These are phyloP conservation scores for Trachops cirrhosus DNA, from an alignment of 2,797 vertebrate species.

Conservation along the genomic window DNA sequence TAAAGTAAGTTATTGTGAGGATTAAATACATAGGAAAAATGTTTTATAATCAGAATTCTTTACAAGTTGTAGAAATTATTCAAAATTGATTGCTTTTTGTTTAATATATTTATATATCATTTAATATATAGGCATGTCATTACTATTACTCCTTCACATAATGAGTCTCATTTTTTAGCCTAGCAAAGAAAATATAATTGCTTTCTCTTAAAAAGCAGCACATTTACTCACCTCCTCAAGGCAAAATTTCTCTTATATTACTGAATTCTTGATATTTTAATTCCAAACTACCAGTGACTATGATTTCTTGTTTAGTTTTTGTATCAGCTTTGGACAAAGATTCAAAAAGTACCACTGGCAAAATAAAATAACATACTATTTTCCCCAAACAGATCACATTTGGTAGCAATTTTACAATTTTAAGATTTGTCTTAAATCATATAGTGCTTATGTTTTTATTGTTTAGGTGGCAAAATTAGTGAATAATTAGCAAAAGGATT, in stretches of 20 bases:
- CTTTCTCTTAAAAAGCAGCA: neutral
- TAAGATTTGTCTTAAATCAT: slow-evolving; percentile 5
- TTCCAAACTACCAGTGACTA: neutral
- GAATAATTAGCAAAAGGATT: neutral
- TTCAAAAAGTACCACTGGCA: neutral
- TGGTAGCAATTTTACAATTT: neutral
- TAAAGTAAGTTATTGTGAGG: neutral
- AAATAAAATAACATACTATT: neutral
- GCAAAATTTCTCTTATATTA: neutral
- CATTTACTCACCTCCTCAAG: neutral
- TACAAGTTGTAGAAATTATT: slow-evolving; percentile 12
- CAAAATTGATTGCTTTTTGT: neutral
- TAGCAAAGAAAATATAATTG: neutral
- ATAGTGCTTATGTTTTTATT: neutral
- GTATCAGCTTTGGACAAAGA: neutral
- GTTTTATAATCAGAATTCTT: neutral
- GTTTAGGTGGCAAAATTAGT: neutral
- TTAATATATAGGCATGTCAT: neutral
- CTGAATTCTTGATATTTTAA: slow-evolving; percentile 33
- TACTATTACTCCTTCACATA: neutral
- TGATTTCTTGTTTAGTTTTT: neutral
- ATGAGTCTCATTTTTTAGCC: neutral
- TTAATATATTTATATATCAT: neutral
- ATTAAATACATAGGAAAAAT: neutral
- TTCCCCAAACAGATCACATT: neutral